These are phyloP conservation scores for Orgyia antiqua DNA, from an alignment of 2,888 invertebrate genomes.

Conservation along the genomic window DNA sequence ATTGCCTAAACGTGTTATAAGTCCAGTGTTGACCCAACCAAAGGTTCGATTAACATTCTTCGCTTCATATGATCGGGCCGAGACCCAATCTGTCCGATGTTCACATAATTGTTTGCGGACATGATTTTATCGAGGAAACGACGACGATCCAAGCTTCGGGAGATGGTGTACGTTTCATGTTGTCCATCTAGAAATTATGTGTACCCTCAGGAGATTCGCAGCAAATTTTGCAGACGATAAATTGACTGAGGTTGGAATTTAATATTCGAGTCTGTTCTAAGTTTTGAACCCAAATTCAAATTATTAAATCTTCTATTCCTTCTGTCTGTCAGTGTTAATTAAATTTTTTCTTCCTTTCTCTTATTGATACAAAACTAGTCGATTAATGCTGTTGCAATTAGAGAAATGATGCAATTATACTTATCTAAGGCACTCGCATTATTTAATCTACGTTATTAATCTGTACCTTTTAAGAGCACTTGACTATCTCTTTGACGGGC, in stretches of 20 bases:
- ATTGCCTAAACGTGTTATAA: slow-evolving; percentile 23
- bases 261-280: slow-evolving; percentile 5
- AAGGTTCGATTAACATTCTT: slow-evolving; percentile 65
- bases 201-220: slow-evolving; percentile 13
- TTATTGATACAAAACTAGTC: too few relatives aligned
- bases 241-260: slow-evolving; percentile 10
- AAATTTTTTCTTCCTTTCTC: too few relatives aligned
- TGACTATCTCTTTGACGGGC: too few relatives aligned
- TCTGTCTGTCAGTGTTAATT: too few relatives aligned
- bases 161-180: slow-evolving; percentile 21
- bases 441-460: too few relatives aligned
- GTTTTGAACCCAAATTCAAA: too few relatives aligned
- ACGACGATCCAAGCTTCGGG: slow-evolving; percentile 25
- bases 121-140: slow-evolving; percentile 54
- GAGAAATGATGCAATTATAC: too few relatives aligned
- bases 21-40: slow-evolving; percentile 39
- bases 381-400: too few relatives aligned
- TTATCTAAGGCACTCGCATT: too few relatives aligned
- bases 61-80: slow-evolving; percentile 51
- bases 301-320: too few relatives aligned
- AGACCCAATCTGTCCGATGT: slow-evolving; percentile 56
- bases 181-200: slow-evolving; percentile 23
- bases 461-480: too few relatives aligned
- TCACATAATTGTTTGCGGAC: slow-evolving; percentile 66
- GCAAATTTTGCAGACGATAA: slow-evolving; percentile 12